Evolutionary conservation across 2,113 vertebrate genomes (phyloP).

Genomic region (Chionomys nivalis): DNA sequence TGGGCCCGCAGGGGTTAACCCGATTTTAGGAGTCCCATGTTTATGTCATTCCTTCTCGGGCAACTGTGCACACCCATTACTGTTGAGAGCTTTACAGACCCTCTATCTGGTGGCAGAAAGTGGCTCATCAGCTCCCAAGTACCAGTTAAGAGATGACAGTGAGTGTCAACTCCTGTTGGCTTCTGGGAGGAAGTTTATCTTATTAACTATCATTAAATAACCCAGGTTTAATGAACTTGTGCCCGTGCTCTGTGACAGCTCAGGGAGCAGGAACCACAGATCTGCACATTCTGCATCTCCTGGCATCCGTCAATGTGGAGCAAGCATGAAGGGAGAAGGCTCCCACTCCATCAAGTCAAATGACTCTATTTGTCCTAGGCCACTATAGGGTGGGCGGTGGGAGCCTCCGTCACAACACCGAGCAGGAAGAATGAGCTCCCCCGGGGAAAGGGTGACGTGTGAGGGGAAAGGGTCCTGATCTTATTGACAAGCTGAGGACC

Average conservation of each 20-base stretch:
- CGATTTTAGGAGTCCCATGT: constrained; percentile 41
- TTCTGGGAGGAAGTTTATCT: constrained; percentile 59
- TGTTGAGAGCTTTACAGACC: not conserved
- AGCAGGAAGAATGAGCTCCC: not conserved
- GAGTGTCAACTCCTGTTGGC: not conserved
- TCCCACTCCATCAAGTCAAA: constrained; percentile 42
- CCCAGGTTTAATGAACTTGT: constrained; percentile 62
- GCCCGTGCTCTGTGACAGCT: constrained; percentile 19
- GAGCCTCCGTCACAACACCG: constrained; percentile 10
- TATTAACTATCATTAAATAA: constrained; percentile 59
- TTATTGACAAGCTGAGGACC: not conserved
- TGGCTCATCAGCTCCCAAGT: not conserved
- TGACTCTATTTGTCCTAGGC: not conserved
- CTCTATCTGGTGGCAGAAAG: constrained; percentile 29
- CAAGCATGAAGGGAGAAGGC: not conserved
- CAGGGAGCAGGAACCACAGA: not conserved
- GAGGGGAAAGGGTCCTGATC: not conserved
- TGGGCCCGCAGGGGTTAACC: not conserved
- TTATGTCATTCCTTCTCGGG: not conserved
- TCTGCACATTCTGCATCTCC: not conserved
- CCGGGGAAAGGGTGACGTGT: not conserved
- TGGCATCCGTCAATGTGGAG: constrained; percentile 50
- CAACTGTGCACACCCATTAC: not conserved
- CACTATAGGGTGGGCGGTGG: not conserved
- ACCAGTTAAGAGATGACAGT: not conserved